These are phyloP conservation scores for Poecilia wingei DNA, from an alignment of 2,797 vertebrate species.

Conservation along the genomic window DNA sequence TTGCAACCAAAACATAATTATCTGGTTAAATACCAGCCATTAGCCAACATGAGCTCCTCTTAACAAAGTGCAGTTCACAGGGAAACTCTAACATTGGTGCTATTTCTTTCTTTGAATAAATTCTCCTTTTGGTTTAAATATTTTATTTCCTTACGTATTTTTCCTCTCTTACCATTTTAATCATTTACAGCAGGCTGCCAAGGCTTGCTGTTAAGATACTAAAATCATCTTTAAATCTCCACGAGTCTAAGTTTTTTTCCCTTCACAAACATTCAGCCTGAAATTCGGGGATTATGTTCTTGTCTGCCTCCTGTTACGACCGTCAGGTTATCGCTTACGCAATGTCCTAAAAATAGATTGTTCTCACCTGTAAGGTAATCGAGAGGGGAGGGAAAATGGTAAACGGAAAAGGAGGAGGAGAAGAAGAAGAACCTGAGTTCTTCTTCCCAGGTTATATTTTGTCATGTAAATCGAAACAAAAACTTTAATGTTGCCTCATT, in stretches of 20 bases:
- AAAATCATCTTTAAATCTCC: slow-evolving; percentile 28
- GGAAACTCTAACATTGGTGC: background rate
- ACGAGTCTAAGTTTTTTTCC: slow-evolving; percentile 1
- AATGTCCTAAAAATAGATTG: slow-evolving; percentile 62
- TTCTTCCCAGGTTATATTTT: background rate
- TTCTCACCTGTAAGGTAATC: slow-evolving; percentile 60
- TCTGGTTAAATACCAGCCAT: background rate
- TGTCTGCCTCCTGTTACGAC: slow-evolving; percentile 45
- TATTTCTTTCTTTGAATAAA: background rate
- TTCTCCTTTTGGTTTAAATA: background rate
- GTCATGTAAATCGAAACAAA: background rate
- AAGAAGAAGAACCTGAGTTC: background rate
- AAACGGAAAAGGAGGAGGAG: background rate
- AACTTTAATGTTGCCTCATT: background rate
- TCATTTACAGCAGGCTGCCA: slow-evolving; percentile 1
- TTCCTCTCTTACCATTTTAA: background rate
- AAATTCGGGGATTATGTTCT: slow-evolving; percentile 15
- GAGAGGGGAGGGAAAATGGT: slow-evolving; percentile 16
- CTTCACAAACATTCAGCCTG: slow-evolving; percentile 25
- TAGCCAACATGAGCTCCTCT: background rate
- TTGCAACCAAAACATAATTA: background rate
- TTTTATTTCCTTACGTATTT: slow-evolving; percentile 5
- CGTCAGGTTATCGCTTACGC: slow-evolving; percentile 56
- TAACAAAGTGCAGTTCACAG: background rate
- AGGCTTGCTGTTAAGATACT: slow-evolving; percentile 19